A percentile compares a stretch with the other conserved stretches of the same genome.
Evolutionary conservation across 2,113 vertebrate genomes (phyloP).

Genomic region (Limanda limanda): DNA sequence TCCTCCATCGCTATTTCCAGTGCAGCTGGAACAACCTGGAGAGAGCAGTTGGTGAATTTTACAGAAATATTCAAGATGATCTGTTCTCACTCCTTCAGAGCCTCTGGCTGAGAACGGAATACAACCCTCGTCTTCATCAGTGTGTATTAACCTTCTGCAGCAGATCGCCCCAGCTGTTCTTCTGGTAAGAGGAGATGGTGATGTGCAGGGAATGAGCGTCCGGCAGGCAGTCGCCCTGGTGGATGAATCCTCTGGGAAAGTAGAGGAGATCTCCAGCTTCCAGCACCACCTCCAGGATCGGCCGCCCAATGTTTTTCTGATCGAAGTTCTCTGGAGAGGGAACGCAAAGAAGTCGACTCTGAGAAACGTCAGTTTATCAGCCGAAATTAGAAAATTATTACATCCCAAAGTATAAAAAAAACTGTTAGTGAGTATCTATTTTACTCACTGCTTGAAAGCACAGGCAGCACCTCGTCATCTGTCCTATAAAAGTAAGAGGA

Average conservation of each 20-base stretch:
- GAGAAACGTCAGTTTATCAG: no score
- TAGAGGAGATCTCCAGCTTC: slow-evolving; percentile 95
- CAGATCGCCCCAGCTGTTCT: slow-evolving; percentile 94
- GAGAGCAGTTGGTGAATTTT: background rate
- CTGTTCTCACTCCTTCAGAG: no score
- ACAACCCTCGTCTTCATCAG: background rate
- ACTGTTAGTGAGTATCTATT: background rate
- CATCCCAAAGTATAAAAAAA: background rate
- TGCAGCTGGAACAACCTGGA: slow-evolving; percentile 88
- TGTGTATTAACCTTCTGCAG: slow-evolving; percentile 83
- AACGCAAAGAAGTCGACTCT: background rate
- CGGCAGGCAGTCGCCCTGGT: slow-evolving; percentile 91
- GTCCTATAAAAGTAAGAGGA: slow-evolving; percentile 62
- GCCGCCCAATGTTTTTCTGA: slow-evolving; percentile 87
- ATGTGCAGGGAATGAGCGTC: slow-evolving; percentile 92
- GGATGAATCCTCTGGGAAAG: slow-evolving; percentile 95
- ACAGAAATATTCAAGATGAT: no score
- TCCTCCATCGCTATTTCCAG: slow-evolving; percentile 94
- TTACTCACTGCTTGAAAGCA: slow-evolving; percentile 85
- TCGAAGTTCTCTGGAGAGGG: slow-evolving; percentile 85
- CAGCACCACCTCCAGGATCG: slow-evolving; percentile 89
- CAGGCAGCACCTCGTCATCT: slow-evolving; percentile 79
- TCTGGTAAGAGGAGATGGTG: slow-evolving; percentile 95
- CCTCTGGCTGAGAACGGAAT: no score
- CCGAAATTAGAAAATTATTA: no score